Conservation (phyloP, 2,797 vertebrate species). For the Crotalus adamanteus region DNA sequence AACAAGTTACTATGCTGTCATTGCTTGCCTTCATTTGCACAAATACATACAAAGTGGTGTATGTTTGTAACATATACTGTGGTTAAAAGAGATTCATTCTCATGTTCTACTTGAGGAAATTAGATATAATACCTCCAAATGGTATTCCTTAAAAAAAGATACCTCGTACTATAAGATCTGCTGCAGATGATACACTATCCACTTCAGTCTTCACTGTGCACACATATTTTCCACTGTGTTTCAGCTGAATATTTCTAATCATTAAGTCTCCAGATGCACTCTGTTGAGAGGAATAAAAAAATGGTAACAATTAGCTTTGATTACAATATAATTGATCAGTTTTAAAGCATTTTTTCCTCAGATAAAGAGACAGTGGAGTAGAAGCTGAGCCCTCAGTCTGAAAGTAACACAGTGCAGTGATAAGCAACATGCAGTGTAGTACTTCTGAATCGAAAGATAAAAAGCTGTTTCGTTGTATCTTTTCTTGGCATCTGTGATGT, state of each 20-base stretch:
- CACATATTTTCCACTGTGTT: slow-evolving; percentile 89
- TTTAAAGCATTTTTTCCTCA: not conserved
- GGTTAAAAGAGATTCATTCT: not conserved
- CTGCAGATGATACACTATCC: slow-evolving; percentile 87
- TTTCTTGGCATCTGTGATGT: not conserved
- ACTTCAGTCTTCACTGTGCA: slow-evolving; percentile 90
- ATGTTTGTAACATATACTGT: not conserved
- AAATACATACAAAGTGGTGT: not conserved
- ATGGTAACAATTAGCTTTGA: not conserved
- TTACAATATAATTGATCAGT: not conserved
- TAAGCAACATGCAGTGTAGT: not conserved
- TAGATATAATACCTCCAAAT: not conserved
- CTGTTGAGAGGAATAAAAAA: slow-evolving; percentile 63
- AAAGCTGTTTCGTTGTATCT: not conserved
- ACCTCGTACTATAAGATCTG: slow-evolving; percentile 93
- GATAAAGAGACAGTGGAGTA: not conserved
- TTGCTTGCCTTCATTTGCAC: not conserved
- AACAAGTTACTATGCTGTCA: not conserved
- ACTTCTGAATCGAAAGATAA: not conserved
- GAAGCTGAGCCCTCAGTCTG: not conserved
- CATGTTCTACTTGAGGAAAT: not conserved
- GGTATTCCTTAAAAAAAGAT: not conserved
- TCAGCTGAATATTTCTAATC: slow-evolving; percentile 94
- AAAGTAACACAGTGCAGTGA: not conserved
- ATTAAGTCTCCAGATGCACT: slow-evolving; percentile 88